These are phyloP conservation scores for Hemitrygon akajei DNA, from an alignment of 2,797 vertebrate genomes.

Conservation along the genomic window DNA sequence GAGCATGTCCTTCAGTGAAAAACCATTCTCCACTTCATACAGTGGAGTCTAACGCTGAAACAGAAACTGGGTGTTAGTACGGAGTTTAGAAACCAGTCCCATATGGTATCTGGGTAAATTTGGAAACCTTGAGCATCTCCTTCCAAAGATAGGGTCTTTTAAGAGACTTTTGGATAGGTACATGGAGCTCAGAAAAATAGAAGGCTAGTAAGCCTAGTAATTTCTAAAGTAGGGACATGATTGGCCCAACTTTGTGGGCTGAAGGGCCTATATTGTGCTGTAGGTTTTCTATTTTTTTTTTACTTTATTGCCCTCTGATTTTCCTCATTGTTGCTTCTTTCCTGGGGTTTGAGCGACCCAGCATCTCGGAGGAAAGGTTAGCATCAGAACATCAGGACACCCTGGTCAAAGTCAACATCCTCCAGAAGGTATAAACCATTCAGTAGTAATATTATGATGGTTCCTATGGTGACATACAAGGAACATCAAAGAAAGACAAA, in stretches of 20 bases:
- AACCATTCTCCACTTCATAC: neutral
- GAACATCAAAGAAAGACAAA: neutral
- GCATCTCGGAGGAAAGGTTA: neutral
- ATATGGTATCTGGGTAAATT: too few relatives aligned
- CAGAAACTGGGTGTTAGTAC: neutral
- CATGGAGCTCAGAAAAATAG: too few relatives aligned
- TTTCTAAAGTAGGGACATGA: too few relatives aligned
- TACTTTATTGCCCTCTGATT: too few relatives aligned
- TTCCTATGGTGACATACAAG: neutral
- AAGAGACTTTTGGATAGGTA: too few relatives aligned
- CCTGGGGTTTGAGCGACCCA: too few relatives aligned
- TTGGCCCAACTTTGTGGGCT: too few relatives aligned
- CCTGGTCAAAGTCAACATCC: too few relatives aligned
- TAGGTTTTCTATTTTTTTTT: too few relatives aligned
- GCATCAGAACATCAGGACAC: neutral
- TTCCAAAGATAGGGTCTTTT: too few relatives aligned
- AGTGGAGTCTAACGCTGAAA: neutral
- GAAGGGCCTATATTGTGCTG: too few relatives aligned
- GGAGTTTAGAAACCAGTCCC: neutral
- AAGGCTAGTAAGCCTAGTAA: too few relatives aligned
- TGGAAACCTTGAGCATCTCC: neutral
- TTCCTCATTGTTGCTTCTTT: neutral
- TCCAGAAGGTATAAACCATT: neutral
- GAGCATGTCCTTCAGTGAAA: neutral
- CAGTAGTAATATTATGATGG: neutral